Base-by-base conservation (phyloP, 2,888 invertebrate genomes). In the Amphimallon solstitiale region DNA sequence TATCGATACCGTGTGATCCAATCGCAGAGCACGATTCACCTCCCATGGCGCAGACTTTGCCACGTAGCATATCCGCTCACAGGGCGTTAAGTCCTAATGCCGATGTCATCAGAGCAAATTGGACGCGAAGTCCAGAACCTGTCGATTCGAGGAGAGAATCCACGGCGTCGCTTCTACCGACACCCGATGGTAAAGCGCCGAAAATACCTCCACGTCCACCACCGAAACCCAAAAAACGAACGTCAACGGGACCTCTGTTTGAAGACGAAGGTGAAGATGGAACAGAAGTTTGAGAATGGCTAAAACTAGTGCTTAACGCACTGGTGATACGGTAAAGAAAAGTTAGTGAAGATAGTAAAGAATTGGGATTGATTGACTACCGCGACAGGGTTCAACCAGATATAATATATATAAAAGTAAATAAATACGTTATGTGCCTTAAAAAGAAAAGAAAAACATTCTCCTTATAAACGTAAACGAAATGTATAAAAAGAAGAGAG, bases 241-340 rank as follows among this genome's bases (percentile, higher is more conserved):
- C 88, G 12, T 86, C 86, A 59, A 85, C 90, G 3, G 92, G 92
- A 73, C 92, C 93, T 67, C 82, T 93, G 70, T 93, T 93, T 78
- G 93, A 94, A 79, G 94, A 94, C 79, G 94, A 94, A 82, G 92
- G 93, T 23, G 94, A 94, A 79, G 93, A 94, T 74, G 94, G 94
- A 72, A 94, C 94, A 75, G 94, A 94, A 86, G 94, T 94, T 85
- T 92, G 89, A 86, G 84, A 83, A 74, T 80, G 79, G 80, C 80
- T 82, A 72, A 76, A 75, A 76, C 79, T 80, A 78, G 80, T 79
- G 76, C 77, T 80, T 48, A 65, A 70, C 66, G 78, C 77, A 73
- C 79, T 80, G 76, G 78, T 80, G 73, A 74, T 72, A 63, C 74
- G 73, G 70, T 76, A 70, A 70, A 71, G 74, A 71, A n/a, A n/a